phyloP scores from a whole-genome alignment of 1,140 invertebrate species.

The Neodiprion pinetum region DNA sequence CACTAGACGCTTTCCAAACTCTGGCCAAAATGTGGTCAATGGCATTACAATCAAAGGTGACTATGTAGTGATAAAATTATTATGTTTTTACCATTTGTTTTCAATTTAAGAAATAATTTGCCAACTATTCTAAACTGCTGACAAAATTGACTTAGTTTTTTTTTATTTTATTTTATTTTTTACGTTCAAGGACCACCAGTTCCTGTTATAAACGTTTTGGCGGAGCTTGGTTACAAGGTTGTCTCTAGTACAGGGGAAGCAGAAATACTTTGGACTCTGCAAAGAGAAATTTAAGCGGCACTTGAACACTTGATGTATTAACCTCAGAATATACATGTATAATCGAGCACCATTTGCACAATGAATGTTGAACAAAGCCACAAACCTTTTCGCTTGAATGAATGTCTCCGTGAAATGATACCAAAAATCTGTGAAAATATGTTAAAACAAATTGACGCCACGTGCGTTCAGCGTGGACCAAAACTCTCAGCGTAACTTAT shows the following conservation, averaged over 20 bases:
- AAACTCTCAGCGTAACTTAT: too few species aligned
- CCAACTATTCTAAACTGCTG: constrained; percentile 5
- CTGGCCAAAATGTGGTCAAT: constrained; percentile 70
- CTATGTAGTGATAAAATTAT: neutral
- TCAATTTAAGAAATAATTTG: neutral
- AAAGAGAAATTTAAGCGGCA: constrained; percentile 69
- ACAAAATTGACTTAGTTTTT: constrained; percentile 11
- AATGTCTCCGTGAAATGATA: too few species aligned
- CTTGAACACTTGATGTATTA: neutral
- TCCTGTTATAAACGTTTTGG: constrained; percentile 73
- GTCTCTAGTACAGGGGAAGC: constrained; percentile 78
- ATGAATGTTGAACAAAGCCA: too few species aligned
- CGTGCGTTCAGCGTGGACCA: too few species aligned
- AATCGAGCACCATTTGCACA: neutral
- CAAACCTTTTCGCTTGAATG: too few species aligned
- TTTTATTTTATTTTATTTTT: constrained; percentile 18
- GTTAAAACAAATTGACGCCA: too few species aligned
- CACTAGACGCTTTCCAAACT: constrained; percentile 70
- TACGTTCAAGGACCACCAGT: constrained; percentile 65
- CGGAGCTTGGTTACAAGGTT: constrained; percentile 78
- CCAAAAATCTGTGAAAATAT: too few species aligned
- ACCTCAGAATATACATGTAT: neutral
- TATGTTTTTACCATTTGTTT: neutral
- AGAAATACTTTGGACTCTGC: constrained; percentile 82
- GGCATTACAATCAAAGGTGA: constrained; percentile 72